Percentiles rank a stretch among this genome's conserved stretches.
Conservation (phyloP, 2,797 vertebrate genomes). For the Pseudochromis fuscus region DNA sequence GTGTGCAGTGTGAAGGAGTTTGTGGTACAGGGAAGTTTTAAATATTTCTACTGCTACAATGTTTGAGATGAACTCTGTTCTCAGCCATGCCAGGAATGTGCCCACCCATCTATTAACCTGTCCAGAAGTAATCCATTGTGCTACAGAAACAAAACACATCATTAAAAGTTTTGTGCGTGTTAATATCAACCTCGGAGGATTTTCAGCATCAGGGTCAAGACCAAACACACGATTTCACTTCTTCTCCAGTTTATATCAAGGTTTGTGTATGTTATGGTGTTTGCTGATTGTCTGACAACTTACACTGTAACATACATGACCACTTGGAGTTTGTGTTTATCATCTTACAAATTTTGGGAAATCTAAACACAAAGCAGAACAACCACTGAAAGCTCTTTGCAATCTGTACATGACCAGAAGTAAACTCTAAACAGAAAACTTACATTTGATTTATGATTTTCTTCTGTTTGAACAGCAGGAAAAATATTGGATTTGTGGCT, state of each 20-base stretch:
- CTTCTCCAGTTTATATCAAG: background rate
- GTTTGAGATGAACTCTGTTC: slow-evolving; percentile 86
- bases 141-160: slow-evolving; percentile 67
- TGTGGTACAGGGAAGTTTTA: slow-evolving; percentile 60
- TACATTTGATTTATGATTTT: slow-evolving; percentile 24
- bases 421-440: slow-evolving; percentile 13
- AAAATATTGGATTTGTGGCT: slow-evolving; percentile 45
- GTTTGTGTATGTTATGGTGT: too few species aligned
- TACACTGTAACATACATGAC: too few species aligned
- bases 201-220: slow-evolving; percentile 15
- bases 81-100: slow-evolving; percentile 87
- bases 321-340: background rate
- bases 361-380: background rate
- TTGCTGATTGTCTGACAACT: too few species aligned
- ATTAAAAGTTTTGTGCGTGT: slow-evolving; percentile 30
- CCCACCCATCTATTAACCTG: slow-evolving; percentile 84
- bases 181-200: slow-evolving; percentile 8
- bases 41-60: slow-evolving; percentile 88
- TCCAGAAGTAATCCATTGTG: slow-evolving; percentile 84
- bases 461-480: slow-evolving; percentile 36
- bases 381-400: background rate
- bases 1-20: slow-evolving; percentile 14
- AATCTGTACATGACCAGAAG: slow-evolving; percentile 5
- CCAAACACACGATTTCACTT: background rate
- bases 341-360: background rate